Percentiles rank a stretch among this genome's conserved stretches.
These are phyloP conservation scores for Trichonephila clavipes DNA, from an alignment of 1,140 invertebrate genomes.

Conservation along the genomic window DNA sequence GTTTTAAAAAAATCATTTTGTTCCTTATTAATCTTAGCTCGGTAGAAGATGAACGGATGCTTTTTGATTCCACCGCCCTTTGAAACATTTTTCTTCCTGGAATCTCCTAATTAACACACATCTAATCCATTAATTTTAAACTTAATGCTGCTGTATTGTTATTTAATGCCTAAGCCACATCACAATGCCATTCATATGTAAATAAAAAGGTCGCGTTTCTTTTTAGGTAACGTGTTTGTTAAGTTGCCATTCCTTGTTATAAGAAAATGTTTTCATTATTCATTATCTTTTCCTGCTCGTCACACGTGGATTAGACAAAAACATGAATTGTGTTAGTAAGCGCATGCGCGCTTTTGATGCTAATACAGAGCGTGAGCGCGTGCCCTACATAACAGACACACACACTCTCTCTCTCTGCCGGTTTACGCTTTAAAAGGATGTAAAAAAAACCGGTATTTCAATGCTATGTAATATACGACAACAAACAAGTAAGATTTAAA, in stretches of 20 bases:
- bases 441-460: slow-evolving; percentile 7
- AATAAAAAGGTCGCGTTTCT: background rate
- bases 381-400: slow-evolving; percentile 12
- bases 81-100: background rate
- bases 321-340: background rate
- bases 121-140: background rate
- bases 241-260: background rate
- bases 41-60: background rate
- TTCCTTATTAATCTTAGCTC: no score
- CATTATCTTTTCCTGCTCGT: background rate
- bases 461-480: background rate
- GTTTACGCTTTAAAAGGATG: background rate
- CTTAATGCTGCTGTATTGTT: background rate
- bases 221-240: background rate
- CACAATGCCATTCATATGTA: background rate
- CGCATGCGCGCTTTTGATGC: background rate
- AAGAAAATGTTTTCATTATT: background rate
- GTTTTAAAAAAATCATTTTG: no score
- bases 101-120: background rate
- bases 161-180: background rate
- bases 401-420: no score
- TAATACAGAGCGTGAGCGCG: background rate
- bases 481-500: background rate
- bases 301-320: background rate
- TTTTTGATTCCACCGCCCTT: background rate